Evolutionary conservation across 2,888 invertebrate species (phyloP).

Genomic region (Leucoma salicis): DNA sequence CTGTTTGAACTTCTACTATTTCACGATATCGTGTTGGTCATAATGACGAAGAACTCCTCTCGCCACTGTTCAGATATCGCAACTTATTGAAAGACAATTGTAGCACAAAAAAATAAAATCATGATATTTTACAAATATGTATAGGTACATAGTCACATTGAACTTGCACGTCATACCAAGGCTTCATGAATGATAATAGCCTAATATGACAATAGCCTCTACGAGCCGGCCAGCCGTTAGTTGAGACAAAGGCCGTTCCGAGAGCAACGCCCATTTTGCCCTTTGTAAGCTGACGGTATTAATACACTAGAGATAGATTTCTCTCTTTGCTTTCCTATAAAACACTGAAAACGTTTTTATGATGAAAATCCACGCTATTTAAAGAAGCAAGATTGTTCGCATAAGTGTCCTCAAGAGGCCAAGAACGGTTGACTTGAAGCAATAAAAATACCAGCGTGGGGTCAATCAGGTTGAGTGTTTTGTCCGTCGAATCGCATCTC

Average conservation of each 20-base stretch:
- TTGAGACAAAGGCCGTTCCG: constrained; percentile 22
- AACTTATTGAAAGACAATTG: too few relatives aligned
- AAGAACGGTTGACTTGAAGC: constrained; percentile 47
- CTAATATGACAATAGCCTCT: constrained; percentile 21
- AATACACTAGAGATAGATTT: constrained; percentile 27
- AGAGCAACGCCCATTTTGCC: constrained; percentile 30
- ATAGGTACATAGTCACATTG: too few relatives aligned
- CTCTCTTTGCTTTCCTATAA: constrained; percentile 19
- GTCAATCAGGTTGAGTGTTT: constrained; percentile 74
- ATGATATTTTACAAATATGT: too few relatives aligned
- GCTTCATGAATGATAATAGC: constrained; percentile 25
- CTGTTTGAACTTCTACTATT: too few relatives aligned
- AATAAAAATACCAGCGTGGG: constrained; percentile 70
- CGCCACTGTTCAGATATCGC: too few relatives aligned
- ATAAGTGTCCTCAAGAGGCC: constrained; percentile 46
- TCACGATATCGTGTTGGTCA: too few relatives aligned
- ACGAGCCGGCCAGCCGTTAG: constrained; percentile 14
- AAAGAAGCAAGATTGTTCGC: constrained; percentile 40
- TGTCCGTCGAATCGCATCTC: constrained; percentile 52
- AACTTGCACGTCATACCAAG: constrained; percentile 3
- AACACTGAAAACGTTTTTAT: constrained; percentile 37
- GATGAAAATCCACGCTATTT: constrained; percentile 40
- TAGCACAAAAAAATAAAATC: too few relatives aligned
- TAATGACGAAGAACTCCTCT: too few relatives aligned
- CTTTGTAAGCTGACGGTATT: constrained; percentile 24